Evolutionary conservation across 2,888 invertebrate species (phyloP), one percentile per base, ranked within the genome.

Genomic region (Rhamphomyia laevipes): DNA sequence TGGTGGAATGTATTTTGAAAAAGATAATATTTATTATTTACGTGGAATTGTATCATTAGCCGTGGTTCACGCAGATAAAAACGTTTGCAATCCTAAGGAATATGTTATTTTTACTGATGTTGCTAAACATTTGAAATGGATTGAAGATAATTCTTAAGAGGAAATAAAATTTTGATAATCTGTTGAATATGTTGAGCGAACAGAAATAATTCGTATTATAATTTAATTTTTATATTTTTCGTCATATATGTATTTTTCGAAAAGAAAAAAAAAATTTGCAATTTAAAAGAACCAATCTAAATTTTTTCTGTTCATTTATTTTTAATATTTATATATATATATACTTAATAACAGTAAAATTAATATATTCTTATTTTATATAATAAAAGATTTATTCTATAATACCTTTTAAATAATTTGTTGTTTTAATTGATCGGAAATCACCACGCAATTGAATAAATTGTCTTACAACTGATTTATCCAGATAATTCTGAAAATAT

Each of bases 391-490:
- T 47, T 55, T 61, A 67, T 53, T 70, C 67, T 50, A 77, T 72
- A 41, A 78, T 70, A 48, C 77, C 77, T 61, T 78, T 79, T 38
- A 79, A 70, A 59, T 76, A 77, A 56, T 73, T 80, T 18, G 82
- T 80, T 54, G 62, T 74, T 66, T 89, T 90, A 62, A 91, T 87
- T 45, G 83, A 84, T 69, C 93, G 93, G 73, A 88, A 95, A 73
- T 99, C 97, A 5, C 87, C 85, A 51, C 99, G 78, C 27, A 96
- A 77, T 68, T 95, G 94, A 58, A 99, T 89, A 70, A 97, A 97
- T 71, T 85, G 92, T 57, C 86, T 78, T 31, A 97, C 76, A 54
- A 95, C 86, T 0, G 88, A 82, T 57, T 86, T 84, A 65, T 97
- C 97, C 66, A 96, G 71, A 63, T 86, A 85, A 61, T 86, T 86